Evolutionary conservation across 2,888 invertebrate genomes (phyloP).

Genomic region (Idaea biselata): DNA sequence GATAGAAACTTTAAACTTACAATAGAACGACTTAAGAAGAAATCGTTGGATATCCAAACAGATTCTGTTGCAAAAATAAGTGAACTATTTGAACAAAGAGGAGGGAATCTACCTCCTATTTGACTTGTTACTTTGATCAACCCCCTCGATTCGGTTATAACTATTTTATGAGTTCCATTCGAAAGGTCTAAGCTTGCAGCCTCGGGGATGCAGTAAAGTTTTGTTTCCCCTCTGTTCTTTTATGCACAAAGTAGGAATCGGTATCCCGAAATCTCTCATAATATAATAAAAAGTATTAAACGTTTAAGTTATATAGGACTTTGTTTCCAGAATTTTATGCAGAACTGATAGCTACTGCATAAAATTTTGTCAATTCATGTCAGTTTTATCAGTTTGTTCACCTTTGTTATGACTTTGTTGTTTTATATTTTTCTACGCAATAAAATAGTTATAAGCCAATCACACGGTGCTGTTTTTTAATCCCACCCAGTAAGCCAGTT

Average conservation of each 20-base stretch:
- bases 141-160: conserved; percentile 53
- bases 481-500: no score
- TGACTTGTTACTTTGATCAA: conserved; percentile 21
- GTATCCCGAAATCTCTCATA: conserved; percentile 2
- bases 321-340: no score
- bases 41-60: conserved; percentile 24
- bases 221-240: conserved; percentile 17
- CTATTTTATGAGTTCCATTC: conserved; percentile 64
- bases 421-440: no score
- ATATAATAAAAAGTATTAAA: not conserved
- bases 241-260: conserved; percentile 15
- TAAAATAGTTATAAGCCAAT: no score
- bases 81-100: conserved; percentile 20
- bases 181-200: conserved; percentile 47
- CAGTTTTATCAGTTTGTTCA: no score
- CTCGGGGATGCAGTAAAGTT: conserved; percentile 29
- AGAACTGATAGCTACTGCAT: no score
- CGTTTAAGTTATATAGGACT: no score
- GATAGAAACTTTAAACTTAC: conserved; percentile 15
- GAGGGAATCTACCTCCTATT: conserved; percentile 3
- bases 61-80: conserved; percentile 24
- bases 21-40: conserved; percentile 23
- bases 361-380: no score
- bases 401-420: no score
- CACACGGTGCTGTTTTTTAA: no score